Conservation (phyloP, 1,140 invertebrate species). For the Atopsyche davidsoni region DNA sequence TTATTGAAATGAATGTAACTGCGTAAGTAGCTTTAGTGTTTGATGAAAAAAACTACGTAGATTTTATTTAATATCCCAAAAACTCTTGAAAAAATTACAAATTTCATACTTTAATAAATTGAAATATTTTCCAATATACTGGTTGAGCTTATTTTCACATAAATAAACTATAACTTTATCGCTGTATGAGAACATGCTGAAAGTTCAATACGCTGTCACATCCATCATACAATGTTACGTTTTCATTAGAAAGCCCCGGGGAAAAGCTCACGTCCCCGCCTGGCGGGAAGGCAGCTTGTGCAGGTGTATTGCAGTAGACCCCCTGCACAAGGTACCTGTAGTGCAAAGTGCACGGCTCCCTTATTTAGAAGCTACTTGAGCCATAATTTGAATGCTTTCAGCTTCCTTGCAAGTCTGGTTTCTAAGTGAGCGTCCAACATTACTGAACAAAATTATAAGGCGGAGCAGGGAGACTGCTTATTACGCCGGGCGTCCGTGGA, state of each 20-base stretch:
- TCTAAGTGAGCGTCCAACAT: conserved; percentile 15
- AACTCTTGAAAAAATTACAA: too few species aligned
- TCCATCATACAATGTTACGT: neutral
- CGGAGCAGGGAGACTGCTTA: conserved; percentile 1
- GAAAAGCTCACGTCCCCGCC: neutral
- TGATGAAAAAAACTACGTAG: too few species aligned
- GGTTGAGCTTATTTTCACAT: too few species aligned
- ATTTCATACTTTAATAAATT: too few species aligned
- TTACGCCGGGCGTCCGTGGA: too few species aligned
- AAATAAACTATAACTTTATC: neutral
- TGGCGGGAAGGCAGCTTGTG: too few species aligned
- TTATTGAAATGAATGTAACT: too few species aligned
- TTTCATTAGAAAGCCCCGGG: neutral
- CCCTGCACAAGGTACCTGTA: neutral
- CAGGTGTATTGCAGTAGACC: neutral
- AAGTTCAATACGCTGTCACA: neutral
- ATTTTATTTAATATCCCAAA: too few species aligned
- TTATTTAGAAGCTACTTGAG: conserved; percentile 9
- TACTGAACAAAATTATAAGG: conserved; percentile 18
- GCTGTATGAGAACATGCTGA: neutral
- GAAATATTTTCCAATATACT: too few species aligned
- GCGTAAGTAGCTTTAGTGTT: too few species aligned
- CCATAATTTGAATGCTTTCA: conserved; percentile 17
- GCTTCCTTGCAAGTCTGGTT: conserved; percentile 3
- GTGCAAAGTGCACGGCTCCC: neutral